phyloP scores from a whole-genome alignment of 2,113 vertebrate genomes.

The Catharus bicknelli region DNA sequence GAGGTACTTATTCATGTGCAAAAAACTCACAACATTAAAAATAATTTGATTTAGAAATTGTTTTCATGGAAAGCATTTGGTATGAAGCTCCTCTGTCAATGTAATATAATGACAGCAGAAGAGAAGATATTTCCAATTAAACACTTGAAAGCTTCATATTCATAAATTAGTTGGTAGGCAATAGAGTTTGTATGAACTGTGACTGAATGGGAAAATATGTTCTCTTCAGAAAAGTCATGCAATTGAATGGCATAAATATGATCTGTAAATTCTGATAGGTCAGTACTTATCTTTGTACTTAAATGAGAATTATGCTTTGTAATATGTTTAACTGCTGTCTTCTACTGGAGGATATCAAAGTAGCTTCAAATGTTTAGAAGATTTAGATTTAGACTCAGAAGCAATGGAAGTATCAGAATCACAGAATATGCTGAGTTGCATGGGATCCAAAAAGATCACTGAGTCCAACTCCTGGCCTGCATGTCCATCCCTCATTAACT shows the following conservation, averaged over 20 bases:
- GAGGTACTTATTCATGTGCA: slow-evolving; percentile 49
- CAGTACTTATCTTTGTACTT: background rate
- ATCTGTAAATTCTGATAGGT: background rate
- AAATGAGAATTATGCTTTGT: background rate
- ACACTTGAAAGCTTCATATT: slow-evolving; percentile 50
- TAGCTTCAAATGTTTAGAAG: background rate
- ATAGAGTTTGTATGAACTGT: background rate
- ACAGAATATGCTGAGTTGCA: background rate
- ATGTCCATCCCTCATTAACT: background rate
- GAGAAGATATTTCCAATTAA: slow-evolving; percentile 61
- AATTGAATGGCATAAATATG: background rate
- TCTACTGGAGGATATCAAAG: background rate
- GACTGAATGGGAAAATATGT: background rate
- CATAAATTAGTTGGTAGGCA: slow-evolving; percentile 43
- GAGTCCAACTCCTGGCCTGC: background rate
- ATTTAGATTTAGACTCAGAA: background rate
- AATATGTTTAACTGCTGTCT: background rate
- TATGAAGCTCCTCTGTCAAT: slow-evolving; percentile 23
- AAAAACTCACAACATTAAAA: slow-evolving; percentile 55
- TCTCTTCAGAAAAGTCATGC: background rate
- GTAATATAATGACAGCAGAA: slow-evolving; percentile 42
- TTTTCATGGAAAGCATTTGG: slow-evolving; percentile 41
- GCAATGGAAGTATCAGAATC: background rate
- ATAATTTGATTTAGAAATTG: slow-evolving; percentile 70
- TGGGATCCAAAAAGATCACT: background rate